phyloP scores from a whole-genome alignment of 2,888 invertebrate species.

The Caenorhabditis sulstoni region DNA sequence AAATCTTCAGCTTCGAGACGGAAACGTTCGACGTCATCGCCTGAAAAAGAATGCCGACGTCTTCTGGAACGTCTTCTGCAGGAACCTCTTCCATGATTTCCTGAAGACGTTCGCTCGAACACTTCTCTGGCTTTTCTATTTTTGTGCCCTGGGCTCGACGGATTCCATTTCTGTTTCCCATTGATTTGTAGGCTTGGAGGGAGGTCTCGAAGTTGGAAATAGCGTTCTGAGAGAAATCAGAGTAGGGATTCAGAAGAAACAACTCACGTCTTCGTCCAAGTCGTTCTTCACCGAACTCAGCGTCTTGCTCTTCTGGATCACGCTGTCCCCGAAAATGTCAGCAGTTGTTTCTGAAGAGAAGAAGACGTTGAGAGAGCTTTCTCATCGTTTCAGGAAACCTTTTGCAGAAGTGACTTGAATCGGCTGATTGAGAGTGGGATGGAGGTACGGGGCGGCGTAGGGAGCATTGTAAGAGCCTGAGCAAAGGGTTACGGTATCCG shows the following conservation, averaged over 20 bases:
- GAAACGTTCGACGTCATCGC: slow-evolving; percentile 49
- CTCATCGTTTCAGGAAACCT: slow-evolving; percentile 12
- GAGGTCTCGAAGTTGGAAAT: slow-evolving; percentile 47
- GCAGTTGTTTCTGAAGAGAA: slow-evolving; percentile 10
- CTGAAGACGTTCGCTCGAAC: slow-evolving; percentile 35
- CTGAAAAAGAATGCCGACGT: no score
- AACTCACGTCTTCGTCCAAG: slow-evolving; percentile 31
- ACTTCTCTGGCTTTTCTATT: slow-evolving; percentile 44
- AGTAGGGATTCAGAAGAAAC: neutral
- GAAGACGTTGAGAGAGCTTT: no score
- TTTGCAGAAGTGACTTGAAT: slow-evolving; percentile 40
- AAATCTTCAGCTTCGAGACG: slow-evolving; percentile 56
- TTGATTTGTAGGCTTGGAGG: slow-evolving; percentile 47
- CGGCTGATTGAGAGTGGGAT: slow-evolving; percentile 17
- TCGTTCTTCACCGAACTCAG: slow-evolving; percentile 34
- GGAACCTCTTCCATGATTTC: slow-evolving; percentile 55
- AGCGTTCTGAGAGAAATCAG: slow-evolving; percentile 17
- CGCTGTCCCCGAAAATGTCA: slow-evolving; percentile 21
- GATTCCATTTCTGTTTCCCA: slow-evolving; percentile 29
- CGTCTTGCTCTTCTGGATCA: slow-evolving; percentile 43
- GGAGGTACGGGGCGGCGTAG: slow-evolving; percentile 1
- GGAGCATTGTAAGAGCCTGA: slow-evolving; percentile 47
- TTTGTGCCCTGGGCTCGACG: slow-evolving; percentile 36
- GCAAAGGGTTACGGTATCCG: neutral
- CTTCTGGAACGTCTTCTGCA: no score